Conservation (phyloP, 1,140 invertebrate genomes). For the Drosophila pallidifrons region DNA sequence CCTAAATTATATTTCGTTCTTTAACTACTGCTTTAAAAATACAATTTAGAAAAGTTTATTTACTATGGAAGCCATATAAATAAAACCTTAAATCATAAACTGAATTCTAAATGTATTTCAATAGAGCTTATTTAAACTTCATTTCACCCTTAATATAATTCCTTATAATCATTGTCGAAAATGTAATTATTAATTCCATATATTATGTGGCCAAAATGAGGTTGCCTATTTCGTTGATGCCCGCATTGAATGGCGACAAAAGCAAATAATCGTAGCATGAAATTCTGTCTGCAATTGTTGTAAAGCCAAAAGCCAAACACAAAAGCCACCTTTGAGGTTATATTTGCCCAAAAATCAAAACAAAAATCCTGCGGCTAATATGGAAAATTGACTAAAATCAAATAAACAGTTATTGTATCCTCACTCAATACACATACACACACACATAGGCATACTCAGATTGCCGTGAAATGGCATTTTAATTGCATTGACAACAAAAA, state of each 20-base stretch:
- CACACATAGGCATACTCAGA: slow-evolving; percentile 16
- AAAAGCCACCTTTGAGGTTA: slow-evolving; percentile 80
- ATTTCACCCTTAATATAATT: not conserved
- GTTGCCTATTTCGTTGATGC: slow-evolving; percentile 27
- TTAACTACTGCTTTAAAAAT: too few relatives aligned
- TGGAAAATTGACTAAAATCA: slow-evolving; percentile 69
- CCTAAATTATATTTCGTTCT: too few relatives aligned
- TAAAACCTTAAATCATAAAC: too few relatives aligned
- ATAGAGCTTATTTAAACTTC: not conserved
- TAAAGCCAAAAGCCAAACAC: slow-evolving; percentile 76
- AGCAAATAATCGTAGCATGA: slow-evolving; percentile 48
- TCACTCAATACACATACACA: slow-evolving; percentile 5
- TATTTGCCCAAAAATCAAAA: slow-evolving; percentile 51
- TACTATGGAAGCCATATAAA: too few relatives aligned
- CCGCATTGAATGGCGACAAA: slow-evolving; percentile 50
- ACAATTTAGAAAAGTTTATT: too few relatives aligned
- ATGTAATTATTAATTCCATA: slow-evolving; percentile 39
- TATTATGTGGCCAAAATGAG: slow-evolving; percentile 62
- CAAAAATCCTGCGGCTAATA: slow-evolving; percentile 56
- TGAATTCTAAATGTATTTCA: not conserved
- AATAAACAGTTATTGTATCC: slow-evolving; percentile 64
- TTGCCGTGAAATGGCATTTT: slow-evolving; percentile 65
- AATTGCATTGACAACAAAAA: slow-evolving; percentile 62
- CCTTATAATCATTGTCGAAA: slow-evolving; percentile 17
- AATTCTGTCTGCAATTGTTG: slow-evolving; percentile 62